phyloP scores from a whole-genome alignment of 92 coral and sea anemone species.

The Isaurus tuberculatus region DNA sequence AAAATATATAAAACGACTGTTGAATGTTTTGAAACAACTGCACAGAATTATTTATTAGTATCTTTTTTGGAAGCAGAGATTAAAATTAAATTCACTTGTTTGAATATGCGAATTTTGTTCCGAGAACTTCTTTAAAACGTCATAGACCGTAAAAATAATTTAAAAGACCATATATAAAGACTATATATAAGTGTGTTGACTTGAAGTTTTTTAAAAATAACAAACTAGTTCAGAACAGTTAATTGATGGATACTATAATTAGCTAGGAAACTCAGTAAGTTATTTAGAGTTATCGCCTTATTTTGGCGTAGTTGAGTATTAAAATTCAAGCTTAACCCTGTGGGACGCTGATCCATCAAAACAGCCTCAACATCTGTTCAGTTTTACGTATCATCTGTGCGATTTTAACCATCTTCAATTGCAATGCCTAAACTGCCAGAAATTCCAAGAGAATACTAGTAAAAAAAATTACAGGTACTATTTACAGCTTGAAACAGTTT shows the following conservation, averaged over 20 bases:
- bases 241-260: neutral
- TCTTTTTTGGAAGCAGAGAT: conserved; percentile 22
- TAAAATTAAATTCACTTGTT: neutral
- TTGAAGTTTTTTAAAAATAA: neutral
- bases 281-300: conserved; percentile 15
- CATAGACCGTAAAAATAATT: neutral
- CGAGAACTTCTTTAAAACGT: neutral
- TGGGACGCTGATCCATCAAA: conserved; percentile 19
- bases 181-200: too few relatives aligned
- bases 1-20: neutral
- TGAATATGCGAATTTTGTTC: conserved; percentile 26
- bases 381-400: conserved; percentile 34
- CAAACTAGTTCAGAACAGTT: neutral
- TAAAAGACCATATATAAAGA: neutral
- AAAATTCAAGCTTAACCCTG: conserved; percentile 36
- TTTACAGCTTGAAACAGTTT: neutral
- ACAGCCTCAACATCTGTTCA: conserved; percentile 35
- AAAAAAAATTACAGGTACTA: neutral
- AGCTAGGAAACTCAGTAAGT: neutral
- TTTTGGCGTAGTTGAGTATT: neutral
- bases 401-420: neutral
- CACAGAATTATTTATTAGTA: neutral
- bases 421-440: neutral
- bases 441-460: neutral
- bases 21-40: neutral